A percentile compares a stretch with the other conserved stretches of the same genome.
Conservation (phyloP, 2,888 invertebrate genomes). For the Teleogryllus oceanicus region DNA sequence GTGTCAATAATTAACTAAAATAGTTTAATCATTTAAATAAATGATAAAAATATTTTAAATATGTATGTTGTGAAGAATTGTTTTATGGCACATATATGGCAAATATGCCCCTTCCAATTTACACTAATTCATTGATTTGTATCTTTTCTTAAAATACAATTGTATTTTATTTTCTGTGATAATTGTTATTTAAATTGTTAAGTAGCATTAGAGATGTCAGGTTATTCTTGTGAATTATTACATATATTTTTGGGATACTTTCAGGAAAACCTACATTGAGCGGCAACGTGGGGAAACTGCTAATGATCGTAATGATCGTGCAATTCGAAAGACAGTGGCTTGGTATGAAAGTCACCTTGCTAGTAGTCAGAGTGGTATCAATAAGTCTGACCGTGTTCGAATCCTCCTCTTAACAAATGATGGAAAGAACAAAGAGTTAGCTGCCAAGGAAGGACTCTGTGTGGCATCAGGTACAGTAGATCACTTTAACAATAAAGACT, state of each 20-base stretch:
- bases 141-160: no score
- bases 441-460: constrained; percentile 63
- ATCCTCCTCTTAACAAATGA: constrained; percentile 84
- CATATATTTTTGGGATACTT: neutral
- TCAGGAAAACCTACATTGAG: constrained; percentile 82
- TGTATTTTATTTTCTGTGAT: no score
- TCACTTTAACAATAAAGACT: neutral
- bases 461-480: neutral
- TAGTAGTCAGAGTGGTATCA: constrained; percentile 41
- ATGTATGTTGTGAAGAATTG: no score
- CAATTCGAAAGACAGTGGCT: constrained; percentile 72
- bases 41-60: no score
- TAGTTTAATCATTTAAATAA: no score
- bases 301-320: constrained; percentile 90
- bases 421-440: constrained; percentile 68
- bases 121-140: no score
- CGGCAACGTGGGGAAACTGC: constrained; percentile 74
- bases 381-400: constrained; percentile 49
- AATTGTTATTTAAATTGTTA: no score
- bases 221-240: no score
- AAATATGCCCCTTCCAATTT: no score
- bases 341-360: constrained; percentile 81
- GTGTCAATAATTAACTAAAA: no score
- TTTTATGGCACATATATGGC: no score
- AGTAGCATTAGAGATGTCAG: no score